Conservation (phyloP, 2,113 vertebrate genomes). For the Tenrec ecaudatus region DNA sequence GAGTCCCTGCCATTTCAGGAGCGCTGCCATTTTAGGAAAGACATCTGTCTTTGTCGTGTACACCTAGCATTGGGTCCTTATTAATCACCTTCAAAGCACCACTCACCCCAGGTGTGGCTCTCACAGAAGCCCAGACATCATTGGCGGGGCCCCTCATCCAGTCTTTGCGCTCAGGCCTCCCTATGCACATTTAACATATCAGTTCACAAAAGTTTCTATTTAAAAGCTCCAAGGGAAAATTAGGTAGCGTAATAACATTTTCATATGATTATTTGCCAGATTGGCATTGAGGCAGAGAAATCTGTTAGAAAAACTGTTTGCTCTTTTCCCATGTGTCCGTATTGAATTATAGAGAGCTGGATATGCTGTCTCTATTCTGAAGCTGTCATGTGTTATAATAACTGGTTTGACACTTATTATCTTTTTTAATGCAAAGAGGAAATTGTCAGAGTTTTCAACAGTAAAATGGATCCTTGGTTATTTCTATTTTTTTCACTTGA, state of each 20-base stretch:
- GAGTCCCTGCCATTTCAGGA: constrained; percentile 61
- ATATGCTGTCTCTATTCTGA: constrained; percentile 64
- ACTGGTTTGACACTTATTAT: constrained; percentile 80
- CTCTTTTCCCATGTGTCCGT: constrained; percentile 79
- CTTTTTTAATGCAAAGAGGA: constrained; percentile 81
- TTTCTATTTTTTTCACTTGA: constrained; percentile 74
- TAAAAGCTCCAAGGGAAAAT: constrained; percentile 76
- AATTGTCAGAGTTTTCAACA: constrained; percentile 76
- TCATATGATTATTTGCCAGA: constrained; percentile 81
- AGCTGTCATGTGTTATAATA: constrained; percentile 78
- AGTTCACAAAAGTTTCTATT: constrained; percentile 71
- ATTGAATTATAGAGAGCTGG: constrained; percentile 57
- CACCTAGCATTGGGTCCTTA: neutral
- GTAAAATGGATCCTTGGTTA: constrained; percentile 78
- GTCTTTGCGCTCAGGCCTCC: neutral
- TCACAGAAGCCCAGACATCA: neutral
- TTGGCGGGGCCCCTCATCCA: neutral
- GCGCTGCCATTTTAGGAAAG: constrained; percentile 57
- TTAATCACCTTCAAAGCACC: constrained; percentile 11
- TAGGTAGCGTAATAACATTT: constrained; percentile 78
- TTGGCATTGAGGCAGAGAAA: constrained; percentile 79
- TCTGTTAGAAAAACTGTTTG: constrained; percentile 82
- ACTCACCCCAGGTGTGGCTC: neutral
- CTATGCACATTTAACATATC: constrained; percentile 42
- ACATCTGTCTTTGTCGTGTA: constrained; percentile 9